Base-by-base conservation (phyloP, 2,113 vertebrate genomes). In the Trachemys scripta region DNA sequence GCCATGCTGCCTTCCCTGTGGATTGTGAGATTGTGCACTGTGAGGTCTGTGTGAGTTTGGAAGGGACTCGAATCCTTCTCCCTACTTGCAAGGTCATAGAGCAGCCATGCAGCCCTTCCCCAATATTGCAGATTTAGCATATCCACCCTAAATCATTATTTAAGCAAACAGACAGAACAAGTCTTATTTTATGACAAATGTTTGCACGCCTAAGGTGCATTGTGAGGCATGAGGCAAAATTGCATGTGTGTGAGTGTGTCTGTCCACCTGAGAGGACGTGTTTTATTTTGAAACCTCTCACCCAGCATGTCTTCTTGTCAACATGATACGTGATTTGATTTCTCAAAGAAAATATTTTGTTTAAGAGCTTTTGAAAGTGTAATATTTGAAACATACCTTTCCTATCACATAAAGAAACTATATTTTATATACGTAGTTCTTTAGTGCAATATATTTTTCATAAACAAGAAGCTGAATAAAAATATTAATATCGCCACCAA, bases 131-230 rank as follows among this genome's bases (percentile, higher is more conserved):
- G 83, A 96, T 95, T 51, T 72, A 88, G 51, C 56, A 65, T 92
- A 91, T n/a, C 57, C 94, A 79, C 90, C 93, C 90, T 85, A 75
- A 49, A 82, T 90, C 93, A 97, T 92, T 85, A 93, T 94, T 94
- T 27, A 80, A 47, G 85, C 62, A 87, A 90, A 85, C 90, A 81
- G 54, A 50, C 72, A 72, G 81, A 42, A 84, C 82, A 47, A 53
- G 69, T 80, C 35, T 89, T 49, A 31, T 10, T 47, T 85, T 25
- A 10, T 80, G 50, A 54, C 59, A 35, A 85, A 94, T 72, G 93
- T 88, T 4, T 1, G 11, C 17, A 57, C 80, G 95, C 75, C 96
- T 3, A 2, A 78, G 89, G 95, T 45, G 89, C 80, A 84, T 56
- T 11, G 6, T 25, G 81, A 90, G 53, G 89, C 81, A 75, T 8